These are phyloP conservation scores for Tetragnatha versicolor DNA, from an alignment of 1,140 invertebrate species.

Conservation along the genomic window DNA sequence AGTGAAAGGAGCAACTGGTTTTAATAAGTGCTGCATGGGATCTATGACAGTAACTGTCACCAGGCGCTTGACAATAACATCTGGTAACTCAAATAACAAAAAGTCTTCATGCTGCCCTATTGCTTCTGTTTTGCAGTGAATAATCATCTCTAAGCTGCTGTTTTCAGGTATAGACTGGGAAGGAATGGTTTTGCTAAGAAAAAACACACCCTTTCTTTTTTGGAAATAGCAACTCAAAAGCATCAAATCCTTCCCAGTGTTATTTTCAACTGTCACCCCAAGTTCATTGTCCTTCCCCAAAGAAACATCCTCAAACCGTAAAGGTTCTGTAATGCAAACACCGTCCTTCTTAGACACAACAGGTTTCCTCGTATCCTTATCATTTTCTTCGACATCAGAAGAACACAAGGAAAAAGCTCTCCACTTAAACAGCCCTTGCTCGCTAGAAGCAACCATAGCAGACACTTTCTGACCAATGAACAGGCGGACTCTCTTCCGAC, in stretches of 20 bases:
- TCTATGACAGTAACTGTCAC: slow-evolving; percentile 36
- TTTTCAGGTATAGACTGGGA: neutral
- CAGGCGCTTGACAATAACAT: slow-evolving; percentile 15
- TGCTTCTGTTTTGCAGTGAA: slow-evolving; percentile 40
- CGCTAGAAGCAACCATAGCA: slow-evolving; percentile 40
- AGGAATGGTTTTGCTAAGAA: neutral
- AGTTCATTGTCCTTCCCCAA: slow-evolving; percentile 29
- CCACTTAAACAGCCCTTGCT: slow-evolving; percentile 42
- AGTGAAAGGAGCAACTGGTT: slow-evolving; percentile 25
- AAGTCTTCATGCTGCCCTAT: slow-evolving; percentile 40
- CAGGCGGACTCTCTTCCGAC: slow-evolving; percentile 19
- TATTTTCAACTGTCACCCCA: slow-evolving; percentile 11
- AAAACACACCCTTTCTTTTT: slow-evolving; percentile 32
- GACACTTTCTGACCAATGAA: slow-evolving; percentile 41
- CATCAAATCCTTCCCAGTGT: neutral
- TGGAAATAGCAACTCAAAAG: slow-evolving; percentile 31
- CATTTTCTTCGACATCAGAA: slow-evolving; percentile 1
- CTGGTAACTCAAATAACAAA: slow-evolving; percentile 46
- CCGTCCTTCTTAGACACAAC: neutral
- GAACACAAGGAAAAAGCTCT: slow-evolving; percentile 37
- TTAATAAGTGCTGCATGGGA: slow-evolving; percentile 39
- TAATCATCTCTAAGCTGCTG: neutral
- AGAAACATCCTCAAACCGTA: slow-evolving; percentile 29
- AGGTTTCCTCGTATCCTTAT: slow-evolving; percentile 4
- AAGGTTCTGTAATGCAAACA: slow-evolving; percentile 30